These are phyloP conservation scores for Prorops nasuta DNA, from an alignment of 1,140 invertebrate genomes.

Conservation along the genomic window DNA sequence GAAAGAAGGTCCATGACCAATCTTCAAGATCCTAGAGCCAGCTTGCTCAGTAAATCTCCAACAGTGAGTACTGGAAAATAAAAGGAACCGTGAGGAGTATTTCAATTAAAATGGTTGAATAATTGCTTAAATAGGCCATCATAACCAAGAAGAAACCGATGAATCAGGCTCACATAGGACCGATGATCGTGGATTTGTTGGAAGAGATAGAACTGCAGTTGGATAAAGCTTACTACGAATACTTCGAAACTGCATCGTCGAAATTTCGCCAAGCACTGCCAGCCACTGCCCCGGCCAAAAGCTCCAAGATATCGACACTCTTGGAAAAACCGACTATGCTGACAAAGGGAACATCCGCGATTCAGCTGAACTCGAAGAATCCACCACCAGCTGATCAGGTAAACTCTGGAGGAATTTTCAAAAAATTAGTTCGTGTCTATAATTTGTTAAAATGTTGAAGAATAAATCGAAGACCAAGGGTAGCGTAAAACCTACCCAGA, in stretches of 20 bases:
- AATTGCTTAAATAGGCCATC: neutral
- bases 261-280: constrained; percentile 31
- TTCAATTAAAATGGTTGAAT: neutral
- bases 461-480: neutral
- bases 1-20: constrained; percentile 29
- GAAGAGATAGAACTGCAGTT: constrained; percentile 55
- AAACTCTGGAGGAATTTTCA: neutral
- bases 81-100: constrained; percentile 13
- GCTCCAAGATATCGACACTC: constrained; percentile 11
- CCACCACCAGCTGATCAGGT: neutral
- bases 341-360: constrained; percentile 18
- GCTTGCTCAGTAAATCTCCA: neutral
- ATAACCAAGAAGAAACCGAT: constrained; percentile 21
- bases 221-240: constrained; percentile 45
- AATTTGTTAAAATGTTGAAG: neutral
- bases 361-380: neutral
- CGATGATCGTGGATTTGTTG: constrained; percentile 59
- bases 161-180: constrained; percentile 50
- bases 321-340: constrained; percentile 22
- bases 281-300: constrained; percentile 8
- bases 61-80: constrained; percentile 5
- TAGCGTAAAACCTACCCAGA: neutral
- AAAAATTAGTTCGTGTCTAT: neutral
- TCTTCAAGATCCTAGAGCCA: constrained; percentile 31
- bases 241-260: constrained; percentile 35